Evolutionary conservation across 1,140 invertebrate species (phyloP).

Genomic region (Meteorus sp.): DNA sequence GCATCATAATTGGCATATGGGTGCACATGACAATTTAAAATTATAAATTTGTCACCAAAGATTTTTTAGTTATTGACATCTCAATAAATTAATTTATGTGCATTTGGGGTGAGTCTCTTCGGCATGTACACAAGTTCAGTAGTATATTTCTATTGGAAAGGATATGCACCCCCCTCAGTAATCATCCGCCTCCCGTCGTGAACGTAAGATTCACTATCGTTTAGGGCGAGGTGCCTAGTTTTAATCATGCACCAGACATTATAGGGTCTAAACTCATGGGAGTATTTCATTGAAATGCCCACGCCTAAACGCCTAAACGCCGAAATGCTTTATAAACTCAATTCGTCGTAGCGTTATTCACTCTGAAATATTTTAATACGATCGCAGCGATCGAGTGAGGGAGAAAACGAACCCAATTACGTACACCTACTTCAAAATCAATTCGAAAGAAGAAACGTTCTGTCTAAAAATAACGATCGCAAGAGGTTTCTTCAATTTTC

Average conservation of each 20-base stretch:
- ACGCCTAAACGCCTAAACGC: constrained; percentile 34
- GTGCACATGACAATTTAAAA: too few species aligned
- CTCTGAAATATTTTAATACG: neutral
- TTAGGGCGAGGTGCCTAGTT: constrained; percentile 42
- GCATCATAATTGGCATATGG: too few species aligned
- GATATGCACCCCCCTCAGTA: constrained; percentile 37
- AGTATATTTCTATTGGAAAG: constrained; percentile 25
- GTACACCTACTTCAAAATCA: too few species aligned
- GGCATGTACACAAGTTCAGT: constrained; percentile 9
- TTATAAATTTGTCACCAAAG: too few species aligned
- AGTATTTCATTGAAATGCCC: constrained; percentile 45
- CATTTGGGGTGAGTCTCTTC: constrained; percentile 28
- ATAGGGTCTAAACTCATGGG: constrained; percentile 40
- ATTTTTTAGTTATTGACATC: too few species aligned
- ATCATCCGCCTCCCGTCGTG: constrained; percentile 56
- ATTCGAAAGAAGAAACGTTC: too few species aligned
- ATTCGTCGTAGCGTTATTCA: neutral
- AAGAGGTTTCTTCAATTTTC: neutral
- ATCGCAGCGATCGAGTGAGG: neutral
- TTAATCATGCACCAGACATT: constrained; percentile 51
- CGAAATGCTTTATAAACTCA: constrained; percentile 29
- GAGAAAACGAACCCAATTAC: neutral
- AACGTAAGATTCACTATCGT: constrained; percentile 35
- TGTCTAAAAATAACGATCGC: too few species aligned
- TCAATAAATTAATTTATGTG: constrained; percentile 54